Conservation (phyloP, 2,113 vertebrate species). For the Pitta sordida region DNA sequence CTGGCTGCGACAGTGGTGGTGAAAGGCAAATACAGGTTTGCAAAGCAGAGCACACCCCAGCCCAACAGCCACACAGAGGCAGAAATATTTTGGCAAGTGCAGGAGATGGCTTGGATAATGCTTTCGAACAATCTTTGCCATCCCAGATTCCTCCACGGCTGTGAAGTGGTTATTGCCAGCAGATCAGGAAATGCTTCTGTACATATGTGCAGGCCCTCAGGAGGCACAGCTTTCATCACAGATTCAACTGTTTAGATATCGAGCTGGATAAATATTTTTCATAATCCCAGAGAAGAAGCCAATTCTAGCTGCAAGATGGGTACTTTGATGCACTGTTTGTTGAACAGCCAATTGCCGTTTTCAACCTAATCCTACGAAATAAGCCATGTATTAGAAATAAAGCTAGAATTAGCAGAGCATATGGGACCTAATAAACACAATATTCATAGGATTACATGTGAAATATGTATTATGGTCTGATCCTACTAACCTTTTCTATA, state of each 20-base stretch:
- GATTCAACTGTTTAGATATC: background rate
- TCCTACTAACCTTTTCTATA: background rate
- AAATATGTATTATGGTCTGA: conserved; percentile 19
- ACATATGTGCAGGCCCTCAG: rapidly evolving
- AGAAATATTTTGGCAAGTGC: background rate
- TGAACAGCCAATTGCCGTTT: background rate
- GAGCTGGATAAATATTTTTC: background rate
- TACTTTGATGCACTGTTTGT: background rate
- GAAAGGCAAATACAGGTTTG: background rate
- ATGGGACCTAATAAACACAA: conserved; percentile 29
- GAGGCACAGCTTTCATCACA: background rate
- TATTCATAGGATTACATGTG: conserved; percentile 18
- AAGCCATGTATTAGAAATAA: background rate
- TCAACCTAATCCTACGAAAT: conserved; percentile 43
- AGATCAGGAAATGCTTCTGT: background rate
- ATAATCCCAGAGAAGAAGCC: background rate
- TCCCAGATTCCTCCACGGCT: background rate
- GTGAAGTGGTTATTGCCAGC: rapidly evolving
- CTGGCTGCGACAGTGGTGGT: rapidly evolving
- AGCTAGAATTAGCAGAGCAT: conserved; percentile 29
- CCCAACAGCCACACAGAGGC: rapidly evolving
- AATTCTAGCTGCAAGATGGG: background rate
- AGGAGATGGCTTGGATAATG: background rate
- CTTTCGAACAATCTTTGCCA: background rate
- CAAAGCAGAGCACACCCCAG: background rate